phyloP scores from a whole-genome alignment of 2,113 vertebrate species.

The Oxyura jamaicensis region DNA sequence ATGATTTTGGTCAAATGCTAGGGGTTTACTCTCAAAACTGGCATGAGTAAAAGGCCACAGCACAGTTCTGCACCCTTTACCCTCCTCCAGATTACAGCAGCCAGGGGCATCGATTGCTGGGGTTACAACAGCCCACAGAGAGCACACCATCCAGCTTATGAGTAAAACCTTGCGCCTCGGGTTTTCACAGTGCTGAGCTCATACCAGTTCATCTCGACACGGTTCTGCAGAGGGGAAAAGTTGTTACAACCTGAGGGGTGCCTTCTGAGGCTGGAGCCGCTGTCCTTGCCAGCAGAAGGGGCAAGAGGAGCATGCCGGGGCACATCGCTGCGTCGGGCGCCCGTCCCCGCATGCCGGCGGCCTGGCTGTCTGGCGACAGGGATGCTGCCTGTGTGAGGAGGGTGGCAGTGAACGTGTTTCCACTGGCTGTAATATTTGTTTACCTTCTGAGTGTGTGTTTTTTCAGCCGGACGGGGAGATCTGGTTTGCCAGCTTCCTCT shows the following conservation, averaged over 20 bases:
- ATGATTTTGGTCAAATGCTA: neutral
- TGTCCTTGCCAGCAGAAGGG: neutral
- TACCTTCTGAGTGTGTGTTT: neutral
- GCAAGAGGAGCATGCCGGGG: neutral
- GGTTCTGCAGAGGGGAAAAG: neutral
- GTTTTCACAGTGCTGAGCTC: neutral
- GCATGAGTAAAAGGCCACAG: neutral
- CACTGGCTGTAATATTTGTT: neutral
- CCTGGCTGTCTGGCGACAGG: neutral
- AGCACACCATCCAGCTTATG: rapidly evolving
- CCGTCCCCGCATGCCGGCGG: rapidly evolving
- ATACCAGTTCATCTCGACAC: neutral
- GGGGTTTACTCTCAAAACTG: neutral
- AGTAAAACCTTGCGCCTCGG: rapidly evolving
- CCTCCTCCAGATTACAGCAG: rapidly evolving
- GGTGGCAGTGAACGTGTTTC: neutral
- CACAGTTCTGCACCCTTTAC: neutral
- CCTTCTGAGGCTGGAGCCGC: neutral
- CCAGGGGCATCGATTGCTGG: rapidly evolving
- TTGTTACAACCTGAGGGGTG: neutral
- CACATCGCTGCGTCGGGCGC: neutral
- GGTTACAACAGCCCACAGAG: neutral
- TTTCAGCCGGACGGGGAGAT: neutral
- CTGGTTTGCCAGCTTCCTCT: conserved; percentile 15
- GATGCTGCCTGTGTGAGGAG: neutral